Conservation (phyloP, 1,140 invertebrate genomes). For the Sycobia sp. region DNA sequence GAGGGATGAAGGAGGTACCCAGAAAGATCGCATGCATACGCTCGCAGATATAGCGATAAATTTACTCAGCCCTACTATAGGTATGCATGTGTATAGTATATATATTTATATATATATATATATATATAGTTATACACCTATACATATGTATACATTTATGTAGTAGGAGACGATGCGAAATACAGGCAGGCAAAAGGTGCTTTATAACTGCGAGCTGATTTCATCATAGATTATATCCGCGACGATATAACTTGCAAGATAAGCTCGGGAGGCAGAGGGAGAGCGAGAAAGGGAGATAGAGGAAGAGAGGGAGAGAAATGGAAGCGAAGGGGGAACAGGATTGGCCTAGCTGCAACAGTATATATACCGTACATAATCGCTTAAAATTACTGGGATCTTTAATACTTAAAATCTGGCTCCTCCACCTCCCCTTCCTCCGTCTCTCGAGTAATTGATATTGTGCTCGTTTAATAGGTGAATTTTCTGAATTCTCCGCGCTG, state of each 20-base stretch:
- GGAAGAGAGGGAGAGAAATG: no score
- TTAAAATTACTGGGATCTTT: slow-evolving; percentile 16
- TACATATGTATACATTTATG: no score
- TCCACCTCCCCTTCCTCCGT: background rate
- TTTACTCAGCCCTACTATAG: slow-evolving; percentile 11
- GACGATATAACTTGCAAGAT: slow-evolving; percentile 19
- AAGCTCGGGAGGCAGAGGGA: no score
- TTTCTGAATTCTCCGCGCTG: no score
- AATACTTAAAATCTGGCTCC: slow-evolving; percentile 15
- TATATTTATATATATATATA: no score
- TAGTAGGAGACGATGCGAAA: no score
- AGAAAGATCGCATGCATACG: background rate
- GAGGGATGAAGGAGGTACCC: background rate
- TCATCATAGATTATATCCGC: slow-evolving; percentile 20
- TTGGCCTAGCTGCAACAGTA: background rate
- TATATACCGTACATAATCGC: slow-evolving; percentile 10
- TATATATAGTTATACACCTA: no score
- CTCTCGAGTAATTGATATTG: slow-evolving; percentile 14
- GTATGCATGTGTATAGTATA: no score
- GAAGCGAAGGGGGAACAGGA: no score
- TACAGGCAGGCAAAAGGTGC: no score
- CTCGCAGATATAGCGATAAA: background rate
- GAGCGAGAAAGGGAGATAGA: no score
- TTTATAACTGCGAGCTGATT: slow-evolving; percentile 16
- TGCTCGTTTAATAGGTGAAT: slow-evolving; percentile 11